A percentile compares a stretch with the other conserved stretches of the same genome.
Evolutionary conservation across 2,888 invertebrate species (phyloP).

Genomic region (Drosophila sordidula): DNA sequence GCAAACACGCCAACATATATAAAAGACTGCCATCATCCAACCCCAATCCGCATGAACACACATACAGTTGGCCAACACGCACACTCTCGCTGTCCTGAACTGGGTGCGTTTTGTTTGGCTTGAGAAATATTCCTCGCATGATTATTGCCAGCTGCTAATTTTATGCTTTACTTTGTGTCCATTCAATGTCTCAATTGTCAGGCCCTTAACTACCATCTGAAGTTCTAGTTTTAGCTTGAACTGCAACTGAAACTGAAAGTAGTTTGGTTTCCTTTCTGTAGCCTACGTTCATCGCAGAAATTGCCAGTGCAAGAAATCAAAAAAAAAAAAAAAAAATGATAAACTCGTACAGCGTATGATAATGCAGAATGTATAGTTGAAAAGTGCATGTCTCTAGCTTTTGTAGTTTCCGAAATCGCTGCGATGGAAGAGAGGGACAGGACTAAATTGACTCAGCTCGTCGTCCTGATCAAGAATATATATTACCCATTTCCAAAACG

Average conservation of each 20-base stretch:
- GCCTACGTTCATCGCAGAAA: constrained; percentile 2
- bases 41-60: constrained; percentile 20
- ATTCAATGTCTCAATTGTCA: constrained; percentile 67
- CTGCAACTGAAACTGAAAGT: background rate
- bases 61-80: constrained; percentile 53
- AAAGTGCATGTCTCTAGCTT: too few species aligned
- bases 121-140: constrained; percentile 74
- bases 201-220: background rate
- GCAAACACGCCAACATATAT: constrained; percentile 80
- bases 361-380: too few species aligned
- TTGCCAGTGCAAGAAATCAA: too few species aligned
- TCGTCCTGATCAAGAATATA: too few species aligned
- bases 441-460: too few species aligned
- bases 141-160: constrained; percentile 75
- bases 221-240: constrained; percentile 16
- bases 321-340: too few species aligned
- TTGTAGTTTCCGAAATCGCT: too few species aligned
- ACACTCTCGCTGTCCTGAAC: constrained; percentile 38
- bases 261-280: background rate
- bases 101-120: constrained; percentile 76
- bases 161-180: constrained; percentile 55
- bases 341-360: too few species aligned
- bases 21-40: constrained; percentile 25
- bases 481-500: too few species aligned
- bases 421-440: too few species aligned